Conservation (phyloP, 2,113 vertebrate genomes). For the Picathartes gymnocephalus region DNA sequence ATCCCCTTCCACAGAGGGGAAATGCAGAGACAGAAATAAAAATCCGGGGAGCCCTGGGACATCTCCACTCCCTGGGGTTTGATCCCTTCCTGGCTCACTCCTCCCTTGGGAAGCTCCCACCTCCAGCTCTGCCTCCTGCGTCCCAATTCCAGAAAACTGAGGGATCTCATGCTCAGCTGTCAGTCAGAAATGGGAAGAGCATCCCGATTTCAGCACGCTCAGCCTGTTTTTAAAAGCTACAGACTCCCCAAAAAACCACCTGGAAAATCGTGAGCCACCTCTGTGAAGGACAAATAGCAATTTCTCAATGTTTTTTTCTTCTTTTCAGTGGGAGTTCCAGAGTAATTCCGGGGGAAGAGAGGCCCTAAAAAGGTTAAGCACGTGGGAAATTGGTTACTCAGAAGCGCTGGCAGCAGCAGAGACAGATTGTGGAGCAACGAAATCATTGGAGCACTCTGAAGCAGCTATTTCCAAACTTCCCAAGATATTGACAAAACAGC, state of each 20-base stretch:
- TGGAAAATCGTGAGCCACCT: background rate
- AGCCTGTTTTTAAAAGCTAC: background rate
- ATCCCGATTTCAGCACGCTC: background rate
- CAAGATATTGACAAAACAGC: constrained; percentile 10
- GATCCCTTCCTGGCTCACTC: fast-evolving
- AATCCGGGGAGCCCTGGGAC: background rate
- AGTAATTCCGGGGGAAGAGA: background rate
- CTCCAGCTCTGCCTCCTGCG: background rate
- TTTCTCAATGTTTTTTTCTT: background rate
- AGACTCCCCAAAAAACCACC: background rate
- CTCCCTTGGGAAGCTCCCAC: background rate
- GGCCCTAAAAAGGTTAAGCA: background rate
- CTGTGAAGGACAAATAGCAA: background rate
- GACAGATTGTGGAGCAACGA: background rate
- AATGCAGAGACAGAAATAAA: background rate
- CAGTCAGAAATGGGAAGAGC: background rate
- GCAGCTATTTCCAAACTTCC: constrained; percentile 19
- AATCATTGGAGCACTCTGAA: background rate
- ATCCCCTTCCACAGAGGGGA: background rate
- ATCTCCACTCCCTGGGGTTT: background rate
- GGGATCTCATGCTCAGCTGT: background rate
- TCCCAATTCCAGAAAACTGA: background rate
- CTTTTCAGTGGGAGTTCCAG: background rate
- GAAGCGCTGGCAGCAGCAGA: background rate
- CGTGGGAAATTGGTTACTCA: background rate